Evolutionary conservation across 1,140 invertebrate genomes (phyloP).

Genomic region (Cardiocondyla obscurior): DNA sequence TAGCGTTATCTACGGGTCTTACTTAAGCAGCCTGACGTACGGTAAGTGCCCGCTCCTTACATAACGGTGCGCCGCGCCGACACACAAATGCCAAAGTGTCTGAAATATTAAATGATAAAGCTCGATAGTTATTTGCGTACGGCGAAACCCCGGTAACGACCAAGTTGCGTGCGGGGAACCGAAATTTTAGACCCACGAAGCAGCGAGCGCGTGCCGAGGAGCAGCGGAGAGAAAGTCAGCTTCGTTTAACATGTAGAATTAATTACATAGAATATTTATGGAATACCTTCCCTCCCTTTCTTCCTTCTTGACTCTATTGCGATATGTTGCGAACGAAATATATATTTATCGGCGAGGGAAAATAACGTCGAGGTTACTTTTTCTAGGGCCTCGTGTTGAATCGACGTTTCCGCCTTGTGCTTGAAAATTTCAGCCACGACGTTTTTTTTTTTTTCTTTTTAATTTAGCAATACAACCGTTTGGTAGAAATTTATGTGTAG

Average conservation of each 20-base stretch:
- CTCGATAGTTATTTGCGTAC: slow-evolving; percentile 24
- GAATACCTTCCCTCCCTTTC: background rate
- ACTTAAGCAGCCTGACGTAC: slow-evolving; percentile 49
- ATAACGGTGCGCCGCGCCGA: slow-evolving; percentile 17
- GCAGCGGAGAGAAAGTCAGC: background rate
- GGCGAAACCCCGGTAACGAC: background rate
- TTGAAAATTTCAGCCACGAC: background rate
- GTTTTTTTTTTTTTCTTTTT: no score
- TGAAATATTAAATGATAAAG: slow-evolving; percentile 44
- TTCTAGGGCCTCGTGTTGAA: background rate
- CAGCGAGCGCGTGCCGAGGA: background rate
- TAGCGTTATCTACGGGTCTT: slow-evolving; percentile 50
- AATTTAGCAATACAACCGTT: slow-evolving; percentile 19
- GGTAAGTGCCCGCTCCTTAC: slow-evolving; percentile 48
- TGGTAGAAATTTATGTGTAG: no score
- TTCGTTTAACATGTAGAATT: slow-evolving; percentile 9
- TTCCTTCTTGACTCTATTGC: background rate
- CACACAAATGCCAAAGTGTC: slow-evolving; percentile 31
- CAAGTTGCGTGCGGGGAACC: background rate
- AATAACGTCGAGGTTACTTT: background rate
- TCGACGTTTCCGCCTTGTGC: background rate
- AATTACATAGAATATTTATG: slow-evolving; percentile 30
- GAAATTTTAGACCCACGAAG: slow-evolving; percentile 4
- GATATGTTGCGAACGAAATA: background rate
- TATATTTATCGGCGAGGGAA: background rate